These are phyloP conservation scores for Dromococcyx pavoninus DNA, from an alignment of 2,797 vertebrate genomes.

Conservation along the genomic window DNA sequence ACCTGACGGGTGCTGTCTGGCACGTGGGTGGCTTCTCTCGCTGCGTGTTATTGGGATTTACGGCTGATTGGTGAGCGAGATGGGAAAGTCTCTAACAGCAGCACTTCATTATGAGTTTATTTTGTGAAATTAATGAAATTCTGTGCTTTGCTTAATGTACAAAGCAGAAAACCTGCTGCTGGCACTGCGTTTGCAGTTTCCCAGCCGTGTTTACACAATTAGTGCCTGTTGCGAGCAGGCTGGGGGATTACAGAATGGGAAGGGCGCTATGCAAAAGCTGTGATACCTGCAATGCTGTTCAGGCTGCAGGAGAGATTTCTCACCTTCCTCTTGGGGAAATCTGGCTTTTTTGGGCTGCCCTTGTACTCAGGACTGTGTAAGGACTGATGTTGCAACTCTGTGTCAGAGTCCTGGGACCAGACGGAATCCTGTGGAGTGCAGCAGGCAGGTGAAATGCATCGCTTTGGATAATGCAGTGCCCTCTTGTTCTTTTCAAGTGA, in stretches of 20 bases:
- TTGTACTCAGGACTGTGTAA: not conserved
- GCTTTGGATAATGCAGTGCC: not conserved
- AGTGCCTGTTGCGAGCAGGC: constrained; percentile 67
- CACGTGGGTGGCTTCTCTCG: not conserved
- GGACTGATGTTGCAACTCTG: not conserved
- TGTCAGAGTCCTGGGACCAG: not conserved
- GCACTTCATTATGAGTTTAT: constrained; percentile 35
- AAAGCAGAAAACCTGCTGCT: constrained; percentile 77
- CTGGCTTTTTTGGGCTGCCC: not conserved
- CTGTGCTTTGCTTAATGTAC: constrained; percentile 78
- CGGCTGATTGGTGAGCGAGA: not conserved
- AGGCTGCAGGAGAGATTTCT: not conserved
- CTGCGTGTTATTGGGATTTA: not conserved
- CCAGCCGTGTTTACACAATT: constrained; percentile 82
- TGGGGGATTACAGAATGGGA: constrained; percentile 73
- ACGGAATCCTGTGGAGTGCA: not conserved
- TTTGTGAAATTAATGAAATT: constrained; percentile 63
- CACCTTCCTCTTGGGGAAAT: not conserved
- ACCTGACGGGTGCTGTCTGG: not conserved
- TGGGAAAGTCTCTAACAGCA: not conserved
- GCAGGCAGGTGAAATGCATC: not conserved
- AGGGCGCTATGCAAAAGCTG: constrained; percentile 14
- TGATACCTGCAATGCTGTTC: not conserved
- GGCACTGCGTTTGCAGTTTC: constrained; percentile 10
- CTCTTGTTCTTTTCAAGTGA: not conserved